Conservation (phyloP, 2,797 vertebrate genomes). For the Chanos chanos region DNA sequence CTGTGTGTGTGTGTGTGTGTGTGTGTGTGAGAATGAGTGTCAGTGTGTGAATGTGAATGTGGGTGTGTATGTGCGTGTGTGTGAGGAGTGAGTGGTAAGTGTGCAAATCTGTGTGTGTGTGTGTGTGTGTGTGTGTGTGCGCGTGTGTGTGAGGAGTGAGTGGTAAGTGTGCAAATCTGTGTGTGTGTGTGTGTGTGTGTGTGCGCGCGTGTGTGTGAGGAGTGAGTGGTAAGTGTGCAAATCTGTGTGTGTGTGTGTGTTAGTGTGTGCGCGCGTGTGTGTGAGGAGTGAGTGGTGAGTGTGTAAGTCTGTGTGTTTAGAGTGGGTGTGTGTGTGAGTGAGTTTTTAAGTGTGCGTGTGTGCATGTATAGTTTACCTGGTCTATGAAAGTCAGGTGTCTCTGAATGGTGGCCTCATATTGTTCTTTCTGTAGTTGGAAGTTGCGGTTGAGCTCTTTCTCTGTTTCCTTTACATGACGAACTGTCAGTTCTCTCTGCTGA, state of each 20-base stretch:
- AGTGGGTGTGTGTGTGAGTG: neutral
- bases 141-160: neutral
- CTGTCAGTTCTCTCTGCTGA: constrained; percentile 86
- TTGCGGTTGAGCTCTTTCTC: constrained; percentile 82
- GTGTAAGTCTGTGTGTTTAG: too few relatives aligned
- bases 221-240: too few relatives aligned
- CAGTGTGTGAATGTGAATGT: too few relatives aligned
- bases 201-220: constrained; percentile 42
- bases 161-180: neutral
- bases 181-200: constrained; percentile 39
- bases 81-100: too few relatives aligned
- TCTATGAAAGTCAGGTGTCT: constrained; percentile 92
- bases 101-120: neutral
- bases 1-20: too few relatives aligned
- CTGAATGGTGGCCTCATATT: constrained; percentile 90
- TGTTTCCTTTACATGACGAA: constrained; percentile 78
- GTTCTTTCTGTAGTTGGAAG: constrained; percentile 84
- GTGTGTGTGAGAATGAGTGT: too few relatives aligned
- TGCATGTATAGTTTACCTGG: constrained; percentile 71
- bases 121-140: neutral
- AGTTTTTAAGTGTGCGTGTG: neutral
- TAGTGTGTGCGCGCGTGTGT: too few relatives aligned
- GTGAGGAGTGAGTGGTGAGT: too few relatives aligned
- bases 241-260: too few relatives aligned
- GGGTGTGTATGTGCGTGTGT: neutral